These are phyloP conservation scores for Sebastes baramenuke DNA, from an alignment of 2,797 vertebrate species.

Conservation along the genomic window DNA sequence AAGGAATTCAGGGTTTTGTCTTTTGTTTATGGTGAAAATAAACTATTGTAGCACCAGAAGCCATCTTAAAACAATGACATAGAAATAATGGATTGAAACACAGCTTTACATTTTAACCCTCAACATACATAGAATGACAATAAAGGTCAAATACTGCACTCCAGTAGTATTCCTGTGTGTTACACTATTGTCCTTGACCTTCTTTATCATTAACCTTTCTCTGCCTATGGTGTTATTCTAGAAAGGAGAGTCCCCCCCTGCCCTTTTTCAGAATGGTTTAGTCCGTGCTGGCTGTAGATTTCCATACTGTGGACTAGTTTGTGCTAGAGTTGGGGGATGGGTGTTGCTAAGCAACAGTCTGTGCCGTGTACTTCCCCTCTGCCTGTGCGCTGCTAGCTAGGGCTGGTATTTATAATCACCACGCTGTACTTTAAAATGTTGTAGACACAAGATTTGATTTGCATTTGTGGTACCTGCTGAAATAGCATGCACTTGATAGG, in stretches of 20 bases:
- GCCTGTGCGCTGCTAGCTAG: conserved; percentile 73
- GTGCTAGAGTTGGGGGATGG: conserved; percentile 79
- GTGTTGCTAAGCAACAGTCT: conserved; percentile 76
- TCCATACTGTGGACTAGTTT: conserved; percentile 75
- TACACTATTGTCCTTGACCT: conserved; percentile 2
- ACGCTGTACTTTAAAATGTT: conserved; percentile 20
- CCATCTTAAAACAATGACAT: neutral
- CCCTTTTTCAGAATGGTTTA: conserved; percentile 73
- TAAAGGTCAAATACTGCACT: neutral
- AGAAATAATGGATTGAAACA: neutral
- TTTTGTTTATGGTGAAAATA: neutral
- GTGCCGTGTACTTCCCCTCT: conserved; percentile 62
- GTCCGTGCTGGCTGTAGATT: conserved; percentile 77
- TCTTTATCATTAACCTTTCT: conserved; percentile 25
- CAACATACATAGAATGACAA: neutral
- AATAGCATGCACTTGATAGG: neutral
- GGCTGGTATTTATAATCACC: conserved; percentile 28
- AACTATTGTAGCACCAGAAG: neutral
- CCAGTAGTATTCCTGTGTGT: neutral
- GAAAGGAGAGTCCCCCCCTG: conserved; percentile 32
- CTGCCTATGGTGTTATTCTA: conserved; percentile 16
- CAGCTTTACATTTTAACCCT: neutral
- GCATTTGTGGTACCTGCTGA: neutral
- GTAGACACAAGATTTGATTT: neutral
- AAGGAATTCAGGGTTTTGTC: neutral